Evolutionary conservation across 2,888 invertebrate species (phyloP), one percentile per base, ranked within the genome.

Genomic region (Pantelozetes paolii): DNA sequence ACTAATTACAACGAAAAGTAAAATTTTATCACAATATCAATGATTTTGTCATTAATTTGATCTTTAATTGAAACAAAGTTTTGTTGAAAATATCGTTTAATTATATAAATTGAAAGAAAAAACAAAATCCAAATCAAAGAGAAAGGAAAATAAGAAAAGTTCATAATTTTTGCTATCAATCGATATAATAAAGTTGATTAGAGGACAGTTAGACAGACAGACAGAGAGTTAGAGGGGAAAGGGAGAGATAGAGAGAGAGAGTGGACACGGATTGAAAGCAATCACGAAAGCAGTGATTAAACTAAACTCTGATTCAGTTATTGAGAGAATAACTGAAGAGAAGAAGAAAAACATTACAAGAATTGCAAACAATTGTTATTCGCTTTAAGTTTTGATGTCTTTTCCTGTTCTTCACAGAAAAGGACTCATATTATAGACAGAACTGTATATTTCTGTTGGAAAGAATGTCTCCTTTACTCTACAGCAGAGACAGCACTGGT

Each of bases 131-230:
- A n/a, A n/a, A n/a, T n/a, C n/a, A n/a, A n/a, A n/a, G n/a, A n/a
- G n/a, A n/a, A n/a, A n/a, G n/a, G n/a, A n/a, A n/a, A n/a, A n/a
- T n/a, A n/a, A n/a, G n/a, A n/a, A n/a, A n/a, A n/a, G n/a, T n/a
- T n/a, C n/a, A n/a, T n/a, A n/a, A n/a, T n/a, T n/a, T n/a, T n/a
- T n/a, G n/a, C n/a, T n/a, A n/a, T n/a, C n/a, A n/a, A n/a, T n/a
- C n/a, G n/a, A n/a, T n/a, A n/a, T n/a, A n/a, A n/a, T 48, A 48
- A 48, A 48, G 48, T 48, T 48, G 48, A 48, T 48, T 48, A 48
- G 48, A n/a, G n/a, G n/a, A n/a, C n/a, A 48, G 48, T 48, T 48
- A 20, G 48, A 48, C 48, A 48, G 48, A 48, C 20, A 48, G 48
- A 48, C 48, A 48, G 48, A 48, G 20, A 48, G 48, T n/a, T n/a